A percentile compares a stretch with the other conserved stretches of the same genome.
Conservation (phyloP, 2,797 vertebrate species). For the Paedocypris micromegethes region DNA sequence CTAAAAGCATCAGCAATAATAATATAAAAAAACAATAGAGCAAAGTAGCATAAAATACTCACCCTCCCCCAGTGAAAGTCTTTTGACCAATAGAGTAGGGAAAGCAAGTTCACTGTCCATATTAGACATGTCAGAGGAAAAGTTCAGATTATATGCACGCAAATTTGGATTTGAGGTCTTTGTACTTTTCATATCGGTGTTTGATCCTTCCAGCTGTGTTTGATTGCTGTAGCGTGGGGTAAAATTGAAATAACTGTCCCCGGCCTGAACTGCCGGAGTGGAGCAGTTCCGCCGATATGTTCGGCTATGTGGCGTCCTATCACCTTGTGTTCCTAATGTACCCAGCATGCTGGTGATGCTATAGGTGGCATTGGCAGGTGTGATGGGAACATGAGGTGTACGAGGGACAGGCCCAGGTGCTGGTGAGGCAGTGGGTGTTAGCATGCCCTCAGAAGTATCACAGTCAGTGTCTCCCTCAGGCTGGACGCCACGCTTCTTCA, state of each 20-base stretch:
- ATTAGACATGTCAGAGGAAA: constrained; percentile 50
- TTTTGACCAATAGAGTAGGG: constrained; percentile 67
- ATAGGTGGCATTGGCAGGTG: constrained; percentile 59
- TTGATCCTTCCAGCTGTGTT: constrained; percentile 19
- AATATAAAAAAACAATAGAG: background rate
- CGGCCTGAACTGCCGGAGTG: constrained; percentile 47
- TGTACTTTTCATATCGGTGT: background rate
- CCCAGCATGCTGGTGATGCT: constrained; percentile 56
- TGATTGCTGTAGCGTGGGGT: constrained; percentile 41
- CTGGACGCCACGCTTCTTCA: constrained; percentile 67
- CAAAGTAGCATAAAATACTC: constrained; percentile 40
- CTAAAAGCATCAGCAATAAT: background rate
- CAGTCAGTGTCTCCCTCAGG: constrained; percentile 38
- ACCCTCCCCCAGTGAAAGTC: constrained; percentile 64
- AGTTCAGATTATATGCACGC: constrained; percentile 64
- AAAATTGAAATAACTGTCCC: constrained; percentile 55
- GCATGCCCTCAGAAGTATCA: background rate
- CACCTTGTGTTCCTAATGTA: constrained; percentile 45
- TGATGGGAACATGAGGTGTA: constrained; percentile 43
- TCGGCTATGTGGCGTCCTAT: constrained; percentile 41
- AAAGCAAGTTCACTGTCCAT: constrained; percentile 57
- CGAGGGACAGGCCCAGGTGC: constrained; percentile 6
- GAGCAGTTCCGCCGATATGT: constrained; percentile 54
- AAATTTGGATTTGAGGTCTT: constrained; percentile 40
- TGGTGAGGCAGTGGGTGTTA: constrained; percentile 50